Evolutionary conservation across 2,113 vertebrate genomes (phyloP).

Genomic region (Prinia subflava): DNA sequence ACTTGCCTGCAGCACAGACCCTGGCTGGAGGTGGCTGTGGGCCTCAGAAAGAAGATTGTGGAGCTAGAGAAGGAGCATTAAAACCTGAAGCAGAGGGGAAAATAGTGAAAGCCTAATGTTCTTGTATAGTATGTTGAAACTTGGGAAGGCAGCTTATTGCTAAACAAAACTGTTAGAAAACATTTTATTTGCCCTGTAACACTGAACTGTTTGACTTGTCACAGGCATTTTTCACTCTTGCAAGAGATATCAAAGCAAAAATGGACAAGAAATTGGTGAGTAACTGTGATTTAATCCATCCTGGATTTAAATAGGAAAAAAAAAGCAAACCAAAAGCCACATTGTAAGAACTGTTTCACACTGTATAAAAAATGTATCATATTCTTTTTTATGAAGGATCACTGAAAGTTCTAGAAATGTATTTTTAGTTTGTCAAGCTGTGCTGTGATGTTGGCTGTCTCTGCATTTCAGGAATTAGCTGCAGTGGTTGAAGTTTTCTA

Average conservation of each 20-base stretch:
- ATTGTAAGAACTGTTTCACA: not conserved
- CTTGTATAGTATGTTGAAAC: not conserved
- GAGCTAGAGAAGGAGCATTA: not conserved
- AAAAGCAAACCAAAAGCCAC: not conserved
- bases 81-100: not conserved
- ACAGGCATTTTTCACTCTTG: slow-evolving; percentile 95
- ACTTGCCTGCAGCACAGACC: not conserved
- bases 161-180: not conserved
- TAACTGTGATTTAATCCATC: not conserved
- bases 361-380: too few relatives aligned
- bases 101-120: fast-evolving
- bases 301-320: not conserved
- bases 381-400: not conserved
- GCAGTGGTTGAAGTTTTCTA: not conserved
- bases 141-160: not conserved
- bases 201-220: not conserved
- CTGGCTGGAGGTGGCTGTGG: not conserved
- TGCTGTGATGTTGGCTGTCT: not conserved
- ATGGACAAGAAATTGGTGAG: slow-evolving; percentile 99
- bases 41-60: not conserved
- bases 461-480: not conserved
- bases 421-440: not conserved
- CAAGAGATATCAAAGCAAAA: slow-evolving; percentile 98
- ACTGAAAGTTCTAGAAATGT: not conserved
- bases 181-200: not conserved